phyloP scores from a whole-genome alignment of 2,113 vertebrate species.

The Rhodinocichla rosea region DNA sequence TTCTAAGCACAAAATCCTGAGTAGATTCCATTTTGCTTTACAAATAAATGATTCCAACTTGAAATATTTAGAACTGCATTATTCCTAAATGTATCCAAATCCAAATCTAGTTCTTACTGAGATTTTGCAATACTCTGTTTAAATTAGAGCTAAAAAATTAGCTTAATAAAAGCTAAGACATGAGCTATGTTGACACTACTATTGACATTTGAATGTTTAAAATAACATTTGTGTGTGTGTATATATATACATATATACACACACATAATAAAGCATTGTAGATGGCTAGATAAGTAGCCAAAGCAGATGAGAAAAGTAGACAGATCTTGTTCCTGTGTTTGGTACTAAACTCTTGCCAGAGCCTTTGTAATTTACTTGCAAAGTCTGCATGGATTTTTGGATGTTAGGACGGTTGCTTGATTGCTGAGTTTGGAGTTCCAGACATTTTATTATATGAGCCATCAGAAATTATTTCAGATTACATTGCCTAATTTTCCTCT shows the following conservation, averaged over 20 bases:
- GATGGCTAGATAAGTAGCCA: not conserved
- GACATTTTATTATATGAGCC: not conserved
- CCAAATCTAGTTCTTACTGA: not conserved
- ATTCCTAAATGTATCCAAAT: not conserved
- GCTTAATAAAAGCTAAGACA: not conserved
- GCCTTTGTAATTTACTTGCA: not conserved
- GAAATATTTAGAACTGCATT: not conserved
- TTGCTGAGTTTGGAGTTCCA: not conserved
- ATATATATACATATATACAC: not conserved
- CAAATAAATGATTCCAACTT: not conserved
- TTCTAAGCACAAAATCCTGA: not conserved
- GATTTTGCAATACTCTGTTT: not conserved
- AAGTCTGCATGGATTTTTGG: not conserved
- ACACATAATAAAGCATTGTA: not conserved
- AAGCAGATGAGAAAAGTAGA: not conserved
- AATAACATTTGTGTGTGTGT: not conserved
- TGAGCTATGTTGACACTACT: not conserved
- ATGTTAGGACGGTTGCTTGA: rapidly evolving
- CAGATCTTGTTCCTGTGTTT: not conserved
- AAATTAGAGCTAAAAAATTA: not conserved
- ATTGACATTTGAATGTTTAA: not conserved
- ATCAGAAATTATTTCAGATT: not conserved
- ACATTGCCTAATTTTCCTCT: not conserved
- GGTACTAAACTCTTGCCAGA: not conserved
- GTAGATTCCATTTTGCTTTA: not conserved